Conservation (phyloP, 2,113 vertebrate genomes). For the Isurus oxyrinchus region DNA sequence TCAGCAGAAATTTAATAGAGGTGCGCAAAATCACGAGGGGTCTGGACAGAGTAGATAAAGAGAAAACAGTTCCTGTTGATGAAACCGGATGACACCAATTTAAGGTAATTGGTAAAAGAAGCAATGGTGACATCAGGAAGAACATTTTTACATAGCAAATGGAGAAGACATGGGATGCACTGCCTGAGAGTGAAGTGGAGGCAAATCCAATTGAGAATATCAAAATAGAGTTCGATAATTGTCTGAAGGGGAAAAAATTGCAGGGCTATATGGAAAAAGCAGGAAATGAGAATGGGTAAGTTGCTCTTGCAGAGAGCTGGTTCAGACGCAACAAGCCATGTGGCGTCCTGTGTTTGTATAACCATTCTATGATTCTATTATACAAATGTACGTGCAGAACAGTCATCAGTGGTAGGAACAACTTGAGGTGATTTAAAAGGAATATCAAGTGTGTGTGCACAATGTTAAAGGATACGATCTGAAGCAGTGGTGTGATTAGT, state of each 20-base stretch:
- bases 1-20: not conserved
- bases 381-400: not conserved
- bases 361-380: not conserved
- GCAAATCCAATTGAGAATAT: not conserved
- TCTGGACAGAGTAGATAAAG: not conserved
- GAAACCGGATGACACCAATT: not conserved
- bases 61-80: not conserved
- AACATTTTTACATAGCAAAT: not conserved
- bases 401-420: not conserved
- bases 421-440: not conserved
- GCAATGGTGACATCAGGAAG: not conserved
- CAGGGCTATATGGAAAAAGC: not conserved
- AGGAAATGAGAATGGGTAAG: not conserved
- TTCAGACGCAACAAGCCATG: too few relatives aligned
- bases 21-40: not conserved
- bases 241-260: not conserved
- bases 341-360: not conserved
- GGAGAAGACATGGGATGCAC: not conserved
- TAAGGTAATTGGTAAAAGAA: not conserved
- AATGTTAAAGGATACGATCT: not conserved
- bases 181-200: not conserved
- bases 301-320: not conserved
- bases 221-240: not conserved
- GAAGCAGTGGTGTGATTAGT: not conserved
- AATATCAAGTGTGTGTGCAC: not conserved